Base-by-base conservation (phyloP, 2,797 vertebrate species). In the Gymnoscopelus microlampas region DNA sequence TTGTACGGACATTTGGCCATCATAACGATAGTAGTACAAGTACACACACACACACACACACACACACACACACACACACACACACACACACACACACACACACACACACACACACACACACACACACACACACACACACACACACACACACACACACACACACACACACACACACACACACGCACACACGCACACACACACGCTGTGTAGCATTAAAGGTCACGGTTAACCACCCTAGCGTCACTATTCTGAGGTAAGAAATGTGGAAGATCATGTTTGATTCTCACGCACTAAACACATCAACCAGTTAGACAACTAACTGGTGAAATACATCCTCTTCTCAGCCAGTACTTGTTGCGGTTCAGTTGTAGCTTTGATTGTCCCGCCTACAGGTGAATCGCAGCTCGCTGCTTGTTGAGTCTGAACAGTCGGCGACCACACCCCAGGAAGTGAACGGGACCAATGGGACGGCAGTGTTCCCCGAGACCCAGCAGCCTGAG, bases 361-460 rank as follows among this genome's bases (percentile, higher is more conserved):
- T 44, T 44, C 8, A 10, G 39, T 44, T 44, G 7, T 44, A 44
- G 39, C 39, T 44, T 44, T 44, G 39, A 44, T 44, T 29, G 7
- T 44, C 39, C 9, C 12, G 2, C 26, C 9, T 29, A 19, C 88
- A 99, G 98, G 97, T 99, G 82, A 97, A 94, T 91, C 96, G 96
- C 73, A 98, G 97, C 1, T 98, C 98, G 66, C 90, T 99, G 85
- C 88, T 99, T 88, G 93, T 96, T 49, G 94, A 44, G 39, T 3
- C 39, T 44, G 39, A 95, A 29, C 92, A 94, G 57, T 94, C 94
- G 79, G 93, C 93, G 77, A 75, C 91, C 88, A 94, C 93, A 81
- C 91, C 92, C 44, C 94, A 94, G 81, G 94, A 94, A 75, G 91
- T 90, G 53, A 93, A 93, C 87, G 95, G 83, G 89, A 93, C 79